A percentile compares a stretch with the other conserved stretches of the same genome.
Evolutionary conservation across 2,113 vertebrate species (phyloP).

Genomic region (Mixornis gularis): DNA sequence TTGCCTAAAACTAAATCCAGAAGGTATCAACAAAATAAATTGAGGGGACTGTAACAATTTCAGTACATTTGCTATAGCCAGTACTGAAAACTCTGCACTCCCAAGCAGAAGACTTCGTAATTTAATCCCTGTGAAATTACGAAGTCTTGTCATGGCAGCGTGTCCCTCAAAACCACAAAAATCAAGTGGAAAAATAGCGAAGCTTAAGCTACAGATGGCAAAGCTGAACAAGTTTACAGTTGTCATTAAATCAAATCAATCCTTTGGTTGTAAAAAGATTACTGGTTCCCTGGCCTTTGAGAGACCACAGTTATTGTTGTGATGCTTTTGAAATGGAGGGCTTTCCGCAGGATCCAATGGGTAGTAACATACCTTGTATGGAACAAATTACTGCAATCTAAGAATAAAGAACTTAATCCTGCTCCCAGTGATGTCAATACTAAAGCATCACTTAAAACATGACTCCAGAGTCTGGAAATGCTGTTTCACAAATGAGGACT

Average conservation of each 20-base stretch:
- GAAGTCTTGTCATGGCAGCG: not conserved
- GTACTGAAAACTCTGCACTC: not conserved
- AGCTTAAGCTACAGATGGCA: not conserved
- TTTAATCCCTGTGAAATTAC: not conserved
- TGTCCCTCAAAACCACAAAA: not conserved
- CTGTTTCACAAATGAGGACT: not conserved
- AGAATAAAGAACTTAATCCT: constrained; percentile 32
- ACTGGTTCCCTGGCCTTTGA: not conserved
- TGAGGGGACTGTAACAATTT: not conserved
- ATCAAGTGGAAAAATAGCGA: not conserved
- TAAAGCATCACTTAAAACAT: not conserved
- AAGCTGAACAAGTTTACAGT: not conserved
- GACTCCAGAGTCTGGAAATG: not conserved
- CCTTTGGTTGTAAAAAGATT: not conserved
- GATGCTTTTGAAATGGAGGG: not conserved
- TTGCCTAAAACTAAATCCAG: not conserved
- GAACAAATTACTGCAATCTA: constrained; percentile 29
- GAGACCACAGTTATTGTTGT: constrained; percentile 1
- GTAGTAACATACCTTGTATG: constrained; percentile 25
- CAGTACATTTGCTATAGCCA: not conserved
- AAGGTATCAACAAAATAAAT: not conserved
- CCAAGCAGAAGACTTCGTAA: not conserved
- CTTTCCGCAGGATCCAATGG: not conserved
- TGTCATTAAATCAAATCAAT: not conserved
- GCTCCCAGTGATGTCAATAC: not conserved